Conservation (phyloP, 1,140 invertebrate species). For the Zaprionus africanus region DNA sequence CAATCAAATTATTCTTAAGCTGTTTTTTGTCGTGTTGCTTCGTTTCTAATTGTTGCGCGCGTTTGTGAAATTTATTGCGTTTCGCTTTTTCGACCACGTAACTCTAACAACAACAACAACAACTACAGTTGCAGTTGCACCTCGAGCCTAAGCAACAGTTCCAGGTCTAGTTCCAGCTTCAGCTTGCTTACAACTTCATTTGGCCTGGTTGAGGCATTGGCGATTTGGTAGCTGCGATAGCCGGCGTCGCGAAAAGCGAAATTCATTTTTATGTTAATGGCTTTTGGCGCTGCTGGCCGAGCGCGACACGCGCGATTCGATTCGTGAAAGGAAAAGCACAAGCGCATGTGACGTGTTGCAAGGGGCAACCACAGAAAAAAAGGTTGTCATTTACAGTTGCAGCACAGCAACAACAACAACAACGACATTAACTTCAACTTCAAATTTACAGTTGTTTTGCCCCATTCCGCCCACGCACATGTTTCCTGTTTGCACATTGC, state of each 20-base stretch:
- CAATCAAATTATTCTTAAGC: constrained; percentile 15
- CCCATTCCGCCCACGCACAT: constrained; percentile 40
- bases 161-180: neutral
- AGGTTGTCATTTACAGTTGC: constrained; percentile 60
- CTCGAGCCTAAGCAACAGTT: neutral
- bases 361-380: constrained; percentile 18
- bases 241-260: constrained; percentile 66
- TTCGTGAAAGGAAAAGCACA: constrained; percentile 76
- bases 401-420: neutral
- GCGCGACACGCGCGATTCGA: constrained; percentile 57
- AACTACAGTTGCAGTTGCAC: constrained; percentile 22
- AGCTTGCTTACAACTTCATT: constrained; percentile 73
- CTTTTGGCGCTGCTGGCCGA: constrained; percentile 53
- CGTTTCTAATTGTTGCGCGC: constrained; percentile 81
- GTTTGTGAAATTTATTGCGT: constrained; percentile 82
- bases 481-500: constrained; percentile 71
- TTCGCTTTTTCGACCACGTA: constrained; percentile 64
- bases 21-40: constrained; percentile 41
- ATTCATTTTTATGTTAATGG: constrained; percentile 80
- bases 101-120: constrained; percentile 15
- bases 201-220: constrained; percentile 42
- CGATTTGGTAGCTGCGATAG: constrained; percentile 75
- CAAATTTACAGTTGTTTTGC: constrained; percentile 8
- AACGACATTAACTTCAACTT: no score
- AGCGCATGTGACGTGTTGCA: constrained; percentile 32